Base-by-base conservation (phyloP, 2,888 invertebrate genomes). In the Amphipoea lucens region DNA sequence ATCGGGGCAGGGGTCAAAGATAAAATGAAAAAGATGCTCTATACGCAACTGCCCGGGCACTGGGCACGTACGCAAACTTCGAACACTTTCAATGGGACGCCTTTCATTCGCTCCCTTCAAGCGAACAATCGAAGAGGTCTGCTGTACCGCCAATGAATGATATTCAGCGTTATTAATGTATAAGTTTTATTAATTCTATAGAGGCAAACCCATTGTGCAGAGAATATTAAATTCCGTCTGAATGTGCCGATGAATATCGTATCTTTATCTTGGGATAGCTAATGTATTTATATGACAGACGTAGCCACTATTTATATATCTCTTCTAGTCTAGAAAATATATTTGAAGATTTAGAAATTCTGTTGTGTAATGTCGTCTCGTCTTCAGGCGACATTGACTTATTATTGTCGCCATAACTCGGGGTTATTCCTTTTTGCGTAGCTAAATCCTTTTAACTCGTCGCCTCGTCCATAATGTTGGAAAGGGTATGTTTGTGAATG, bases 51-150 rank as follows among this genome's bases (percentile, higher is more conserved):
- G 84, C 76, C 42, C 29, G 82, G 76, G 60, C 20, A 48, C 20
- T 62, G 48, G 79, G 90, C 90, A 92, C 91, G 92, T 92, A 91
- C 90, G 89, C 90, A 80, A 83, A 85, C 79, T 76, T 83, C 77
- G 74, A 80, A 89, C 87, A 90, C 87, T 89, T 88, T 90, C 89
- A 90, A 90, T 90, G 87, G 81, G 81, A 79, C 81, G 80, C 84
- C 79, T 87, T 90, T 90, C 87, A 91, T 90, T 88, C 83, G 83
- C 74, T 87, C 80, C 81, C 65, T 57, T 84, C 79, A 74, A 82
- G 74, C 84, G 80, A 84, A 86, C 87, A 85, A 86, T 87, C 81
- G 70, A 78, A 82, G 82, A 86, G 69, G 84, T 84, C 75, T 81
- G 82, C 79, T 74, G 48, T 74, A 66, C 63, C 48, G 60, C 72